Percentiles rank a stretch among this genome's conserved stretches.
phyloP scores from a whole-genome alignment of 2,113 vertebrate genomes.

The Ovis canadensis region DNA sequence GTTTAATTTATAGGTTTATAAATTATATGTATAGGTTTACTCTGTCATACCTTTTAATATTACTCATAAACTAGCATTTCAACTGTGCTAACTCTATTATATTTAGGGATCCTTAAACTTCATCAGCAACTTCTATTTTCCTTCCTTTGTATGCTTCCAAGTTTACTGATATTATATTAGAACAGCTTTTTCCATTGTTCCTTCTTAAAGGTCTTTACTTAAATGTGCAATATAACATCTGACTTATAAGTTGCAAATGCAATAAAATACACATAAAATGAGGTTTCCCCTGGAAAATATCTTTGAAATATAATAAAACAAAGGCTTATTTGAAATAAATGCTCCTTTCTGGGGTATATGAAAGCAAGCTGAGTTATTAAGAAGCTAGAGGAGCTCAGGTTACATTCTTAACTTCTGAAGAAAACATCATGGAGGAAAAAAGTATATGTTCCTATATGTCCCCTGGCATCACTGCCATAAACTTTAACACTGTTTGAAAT shows the following conservation, averaged over 20 bases:
- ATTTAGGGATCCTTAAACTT: neutral
- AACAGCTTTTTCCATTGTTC: neutral
- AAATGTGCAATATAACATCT: neutral
- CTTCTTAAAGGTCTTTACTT: conserved; percentile 1
- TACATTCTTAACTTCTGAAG: neutral
- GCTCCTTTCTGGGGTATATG: neutral
- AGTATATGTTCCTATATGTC: neutral
- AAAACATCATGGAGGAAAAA: neutral
- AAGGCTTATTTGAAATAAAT: neutral
- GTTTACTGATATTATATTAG: neutral
- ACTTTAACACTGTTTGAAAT: neutral
- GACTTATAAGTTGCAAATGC: neutral
- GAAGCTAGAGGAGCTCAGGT: neutral
- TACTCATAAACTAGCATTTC: neutral
- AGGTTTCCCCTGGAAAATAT: neutral
- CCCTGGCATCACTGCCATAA: neutral
- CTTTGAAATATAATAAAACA: neutral
- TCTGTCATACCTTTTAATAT: neutral
- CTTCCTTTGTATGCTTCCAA: neutral
- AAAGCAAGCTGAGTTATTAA: neutral
- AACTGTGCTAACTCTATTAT: neutral
- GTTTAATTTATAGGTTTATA: neutral
- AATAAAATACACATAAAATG: neutral
- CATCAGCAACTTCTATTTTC: neutral
- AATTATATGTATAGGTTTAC: neutral